phyloP scores from a whole-genome alignment of 2,113 vertebrate species.

The Solea solea region DNA sequence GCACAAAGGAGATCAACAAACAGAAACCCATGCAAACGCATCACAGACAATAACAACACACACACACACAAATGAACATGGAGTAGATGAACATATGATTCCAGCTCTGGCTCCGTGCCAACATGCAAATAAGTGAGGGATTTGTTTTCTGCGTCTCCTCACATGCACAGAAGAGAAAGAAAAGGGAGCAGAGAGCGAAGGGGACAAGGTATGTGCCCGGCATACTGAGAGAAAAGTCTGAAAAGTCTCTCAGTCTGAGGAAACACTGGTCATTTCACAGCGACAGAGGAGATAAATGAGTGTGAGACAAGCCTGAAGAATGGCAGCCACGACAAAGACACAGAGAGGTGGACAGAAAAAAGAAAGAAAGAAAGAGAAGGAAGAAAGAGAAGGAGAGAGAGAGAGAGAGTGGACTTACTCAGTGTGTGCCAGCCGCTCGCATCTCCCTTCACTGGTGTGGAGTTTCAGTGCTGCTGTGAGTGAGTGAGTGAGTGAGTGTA shows the following conservation, averaged over 20 bases:
- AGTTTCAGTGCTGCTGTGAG: slow-evolving; percentile 29
- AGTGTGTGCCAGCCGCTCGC: slow-evolving; percentile 54
- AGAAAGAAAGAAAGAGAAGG: neutral
- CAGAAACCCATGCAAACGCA: neutral
- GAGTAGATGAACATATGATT: slow-evolving; percentile 3
- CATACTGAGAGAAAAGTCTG: slow-evolving; percentile 71
- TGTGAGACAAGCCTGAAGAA: slow-evolving; percentile 48
- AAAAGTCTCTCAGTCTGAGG: slow-evolving; percentile 58
- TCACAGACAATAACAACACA: slow-evolving; percentile 22
- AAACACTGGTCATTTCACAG: slow-evolving; percentile 57
- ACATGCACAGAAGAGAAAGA: slow-evolving; percentile 41
- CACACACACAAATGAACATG: slow-evolving; percentile 11
- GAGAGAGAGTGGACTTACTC: slow-evolving; percentile 64
- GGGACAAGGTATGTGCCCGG: slow-evolving; percentile 44
- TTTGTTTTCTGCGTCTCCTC: slow-evolving; percentile 42
- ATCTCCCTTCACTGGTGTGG: slow-evolving; percentile 41
- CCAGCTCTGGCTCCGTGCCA: slow-evolving; percentile 43
- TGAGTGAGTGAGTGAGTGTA: slow-evolving; percentile 40
- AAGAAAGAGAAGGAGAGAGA: neutral
- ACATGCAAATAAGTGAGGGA: slow-evolving; percentile 49
- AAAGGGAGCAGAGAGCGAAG: slow-evolving; percentile 30
- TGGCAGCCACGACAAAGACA: slow-evolving; percentile 34
- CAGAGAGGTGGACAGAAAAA: neutral
- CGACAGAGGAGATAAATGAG: slow-evolving; percentile 56
- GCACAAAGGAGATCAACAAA: slow-evolving; percentile 2